Conservation (phyloP, 2,113 vertebrate genomes). For the Brienomyrus longianalis region DNA sequence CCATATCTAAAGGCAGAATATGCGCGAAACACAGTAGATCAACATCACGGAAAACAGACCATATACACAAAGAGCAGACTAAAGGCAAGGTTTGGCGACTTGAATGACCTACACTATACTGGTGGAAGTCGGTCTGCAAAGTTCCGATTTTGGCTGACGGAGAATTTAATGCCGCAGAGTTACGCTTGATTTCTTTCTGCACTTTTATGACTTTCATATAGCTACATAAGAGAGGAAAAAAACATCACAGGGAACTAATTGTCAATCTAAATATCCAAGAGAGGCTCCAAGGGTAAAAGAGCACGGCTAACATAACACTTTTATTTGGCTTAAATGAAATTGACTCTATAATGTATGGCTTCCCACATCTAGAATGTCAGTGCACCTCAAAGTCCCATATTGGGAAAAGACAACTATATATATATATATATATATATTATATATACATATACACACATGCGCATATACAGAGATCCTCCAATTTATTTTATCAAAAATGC, state of each 20-base stretch:
- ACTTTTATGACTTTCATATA: background rate
- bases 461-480: background rate
- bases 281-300: background rate
- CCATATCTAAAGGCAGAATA: background rate
- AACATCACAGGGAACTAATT: background rate
- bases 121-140: background rate
- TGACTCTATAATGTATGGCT: background rate
- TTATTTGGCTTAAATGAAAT: background rate
- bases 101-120: background rate
- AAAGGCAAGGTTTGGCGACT: background rate
- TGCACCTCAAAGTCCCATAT: background rate
- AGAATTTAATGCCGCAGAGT: background rate
- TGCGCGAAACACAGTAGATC: background rate
- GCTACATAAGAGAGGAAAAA: background rate
- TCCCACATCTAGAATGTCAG: background rate
- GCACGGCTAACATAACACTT: background rate
- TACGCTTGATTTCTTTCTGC: background rate
- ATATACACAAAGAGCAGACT: background rate
- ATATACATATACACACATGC: too few relatives aligned
- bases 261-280: constrained; percentile 3
- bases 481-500: background rate
- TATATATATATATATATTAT: too few relatives aligned
- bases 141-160: background rate
- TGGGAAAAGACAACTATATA: background rate
- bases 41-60: background rate